Conservation (phyloP, 2,797 vertebrate species). For the Cynopterus sphinx region DNA sequence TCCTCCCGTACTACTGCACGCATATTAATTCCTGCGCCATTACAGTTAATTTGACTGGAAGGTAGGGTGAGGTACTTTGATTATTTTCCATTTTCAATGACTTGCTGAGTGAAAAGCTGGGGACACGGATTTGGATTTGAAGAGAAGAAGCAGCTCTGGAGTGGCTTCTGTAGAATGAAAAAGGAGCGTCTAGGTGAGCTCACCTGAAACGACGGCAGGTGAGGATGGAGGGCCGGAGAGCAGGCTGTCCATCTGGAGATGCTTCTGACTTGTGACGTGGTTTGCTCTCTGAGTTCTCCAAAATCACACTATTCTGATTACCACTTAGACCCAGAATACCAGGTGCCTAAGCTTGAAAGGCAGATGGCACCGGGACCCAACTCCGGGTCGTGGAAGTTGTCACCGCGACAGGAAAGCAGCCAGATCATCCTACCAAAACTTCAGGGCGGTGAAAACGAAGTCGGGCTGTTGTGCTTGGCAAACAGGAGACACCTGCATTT, state of each 20-base stretch:
- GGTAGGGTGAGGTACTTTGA: not conserved
- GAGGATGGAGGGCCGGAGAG: fast-evolving
- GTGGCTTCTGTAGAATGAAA: fast-evolving
- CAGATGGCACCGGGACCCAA: fast-evolving
- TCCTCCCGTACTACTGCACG: not conserved
- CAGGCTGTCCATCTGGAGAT: not conserved
- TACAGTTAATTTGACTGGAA: not conserved
- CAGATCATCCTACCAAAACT: fast-evolving
- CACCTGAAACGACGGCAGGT: fast-evolving
- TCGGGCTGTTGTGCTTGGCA: not conserved
- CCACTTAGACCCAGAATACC: not conserved
- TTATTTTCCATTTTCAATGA: not conserved
- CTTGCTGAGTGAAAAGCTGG: not conserved
- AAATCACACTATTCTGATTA: not conserved
- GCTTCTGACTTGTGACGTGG: fast-evolving
- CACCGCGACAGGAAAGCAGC: not conserved
- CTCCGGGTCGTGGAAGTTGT: not conserved
- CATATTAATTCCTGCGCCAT: not conserved
- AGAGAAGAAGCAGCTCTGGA: not conserved
- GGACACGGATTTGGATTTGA: not conserved
- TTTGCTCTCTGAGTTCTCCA: fast-evolving
- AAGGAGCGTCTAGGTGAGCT: not conserved
- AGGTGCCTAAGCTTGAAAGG: not conserved
- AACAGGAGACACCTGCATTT: not conserved
- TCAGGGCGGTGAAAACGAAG: not conserved